phyloP scores from a whole-genome alignment of 2,888 invertebrate genomes.

The Octodonta nipae region DNA sequence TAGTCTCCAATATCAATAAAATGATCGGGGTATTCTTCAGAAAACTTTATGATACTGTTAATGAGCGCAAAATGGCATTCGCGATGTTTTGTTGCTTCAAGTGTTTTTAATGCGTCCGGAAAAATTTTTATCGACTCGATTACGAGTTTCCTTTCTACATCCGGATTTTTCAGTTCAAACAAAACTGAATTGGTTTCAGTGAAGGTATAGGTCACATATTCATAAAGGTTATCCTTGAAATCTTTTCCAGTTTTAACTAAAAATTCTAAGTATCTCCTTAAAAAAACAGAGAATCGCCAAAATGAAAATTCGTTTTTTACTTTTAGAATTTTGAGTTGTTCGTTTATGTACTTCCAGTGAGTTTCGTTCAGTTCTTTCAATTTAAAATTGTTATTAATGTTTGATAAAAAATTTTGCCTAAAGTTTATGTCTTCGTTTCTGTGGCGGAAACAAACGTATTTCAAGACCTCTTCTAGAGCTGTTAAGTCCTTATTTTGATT shows the following conservation, averaged over 20 bases:
- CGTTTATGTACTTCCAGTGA: constrained; percentile 11
- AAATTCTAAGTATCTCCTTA: background rate
- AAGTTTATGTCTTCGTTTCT: constrained; percentile 10
- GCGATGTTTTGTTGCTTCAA: too few relatives aligned
- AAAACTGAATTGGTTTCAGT: background rate
- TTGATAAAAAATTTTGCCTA: constrained; percentile 3
- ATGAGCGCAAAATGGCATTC: too few relatives aligned
- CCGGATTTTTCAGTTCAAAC: constrained; percentile 2
- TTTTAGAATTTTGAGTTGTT: constrained; percentile 9
- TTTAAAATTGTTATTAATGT: constrained; percentile 6
- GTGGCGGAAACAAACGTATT: constrained; percentile 13
- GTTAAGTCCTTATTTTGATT: constrained; percentile 12
- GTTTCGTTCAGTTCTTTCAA: constrained; percentile 7
- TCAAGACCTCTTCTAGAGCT: constrained; percentile 12
- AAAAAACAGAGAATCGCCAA: background rate
- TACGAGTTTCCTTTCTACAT: constrained; percentile 5
- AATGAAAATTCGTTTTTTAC: constrained; percentile 4
- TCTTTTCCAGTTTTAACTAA: constrained; percentile 4
- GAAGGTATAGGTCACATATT: background rate
- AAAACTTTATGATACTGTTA: too few relatives aligned
- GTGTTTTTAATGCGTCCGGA: too few relatives aligned
- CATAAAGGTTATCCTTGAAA: background rate
- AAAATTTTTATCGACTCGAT: constrained; percentile 3
- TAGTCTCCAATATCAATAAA: too few relatives aligned
- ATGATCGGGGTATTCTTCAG: too few relatives aligned